Evolutionary conservation across 2,888 invertebrate species (phyloP), one percentile per base, ranked within the genome.

Genomic region (Hirudinaria manillensis): DNA sequence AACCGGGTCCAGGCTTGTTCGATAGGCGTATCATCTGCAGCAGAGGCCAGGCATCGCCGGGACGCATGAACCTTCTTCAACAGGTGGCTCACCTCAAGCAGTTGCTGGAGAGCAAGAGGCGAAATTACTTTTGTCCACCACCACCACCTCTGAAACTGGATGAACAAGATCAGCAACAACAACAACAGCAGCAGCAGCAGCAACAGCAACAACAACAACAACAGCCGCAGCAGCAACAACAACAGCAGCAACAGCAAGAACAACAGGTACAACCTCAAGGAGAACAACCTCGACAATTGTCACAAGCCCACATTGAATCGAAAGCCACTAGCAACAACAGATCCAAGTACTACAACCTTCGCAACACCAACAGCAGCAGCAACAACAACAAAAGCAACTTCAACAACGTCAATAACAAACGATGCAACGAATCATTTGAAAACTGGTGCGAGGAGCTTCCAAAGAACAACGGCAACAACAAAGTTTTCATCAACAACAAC

Each of bases 381-480:
- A 68, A 68, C 32, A 68, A 68, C 7, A 68, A 34, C 68, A 34
- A 72, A 19, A 53, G 3, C 21, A 29, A 21, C 56, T 32, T 55
- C 56, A 56, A 55, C 72, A 72, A 27, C 53, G 29, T 55, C 72
- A 72, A 72, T 27, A 68, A 68, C 68, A 68, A 36, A 24, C 21
- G 45, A 27, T 1, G n/a, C 27, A 19, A n/a, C 55, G 34, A 34
- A 19, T 13, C 21, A 7, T 13, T 32, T 21, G 7, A 24, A 1
- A 68, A 10, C 68, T 16, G 36, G 2, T 29, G 36, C 36, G 21
- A 2, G 24, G 51, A 29, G 38, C 70, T 32, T 10, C 7, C 24
- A 68, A 29, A 68, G 32, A 68, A 68, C 68, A 29, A 67, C 67
- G 19, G 4, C 36, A 34, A 4, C 7, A 32, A 34, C 68, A 68